Evolutionary conservation across 1,140 invertebrate genomes (phyloP).

Genomic region (Teleopsis dalmanni): DNA sequence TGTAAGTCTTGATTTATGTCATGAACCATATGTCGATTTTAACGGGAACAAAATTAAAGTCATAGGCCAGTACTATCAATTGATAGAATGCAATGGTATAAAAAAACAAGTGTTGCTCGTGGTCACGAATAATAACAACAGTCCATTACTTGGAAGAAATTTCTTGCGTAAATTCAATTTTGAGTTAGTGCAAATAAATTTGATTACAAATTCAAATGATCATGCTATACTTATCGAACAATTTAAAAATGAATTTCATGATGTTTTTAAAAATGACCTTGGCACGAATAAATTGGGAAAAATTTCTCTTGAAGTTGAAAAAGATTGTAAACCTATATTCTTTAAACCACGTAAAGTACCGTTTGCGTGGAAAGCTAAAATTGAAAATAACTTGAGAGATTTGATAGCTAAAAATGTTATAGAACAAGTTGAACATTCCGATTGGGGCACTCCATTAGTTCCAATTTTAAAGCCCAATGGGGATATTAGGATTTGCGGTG

Average conservation of each 20-base stretch:
- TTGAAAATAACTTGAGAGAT: not conserved
- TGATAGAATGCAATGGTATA: slow-evolving; percentile 3
- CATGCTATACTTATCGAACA: not conserved
- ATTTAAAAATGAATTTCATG: slow-evolving; percentile 10
- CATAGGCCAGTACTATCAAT: too few species aligned
- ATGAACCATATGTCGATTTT: slow-evolving; percentile 6
- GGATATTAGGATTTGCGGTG: not conserved
- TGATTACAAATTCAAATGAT: not conserved
- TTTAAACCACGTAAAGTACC: not conserved
- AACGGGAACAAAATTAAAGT: too few species aligned
- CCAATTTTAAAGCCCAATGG: not conserved
- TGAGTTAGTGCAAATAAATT: not conserved
- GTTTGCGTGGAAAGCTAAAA: not conserved
- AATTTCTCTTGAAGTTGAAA: not conserved
- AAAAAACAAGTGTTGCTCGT: slow-evolving; percentile 3
- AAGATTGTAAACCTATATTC: not conserved
- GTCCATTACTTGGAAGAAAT: slow-evolving; percentile 1
- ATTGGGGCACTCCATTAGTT: slow-evolving; percentile 5
- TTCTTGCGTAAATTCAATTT: not conserved
- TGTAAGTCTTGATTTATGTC: not conserved
- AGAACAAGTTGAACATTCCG: not conserved
- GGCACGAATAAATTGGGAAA: not conserved
- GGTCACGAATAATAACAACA: not conserved
- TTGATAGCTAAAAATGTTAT: not conserved
- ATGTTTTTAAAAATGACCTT: slow-evolving; percentile 5